A percentile compares a stretch with the other conserved stretches of the same genome.
phyloP scores from a whole-genome alignment of 2,888 invertebrate genomes.

The Meteorus colon region DNA sequence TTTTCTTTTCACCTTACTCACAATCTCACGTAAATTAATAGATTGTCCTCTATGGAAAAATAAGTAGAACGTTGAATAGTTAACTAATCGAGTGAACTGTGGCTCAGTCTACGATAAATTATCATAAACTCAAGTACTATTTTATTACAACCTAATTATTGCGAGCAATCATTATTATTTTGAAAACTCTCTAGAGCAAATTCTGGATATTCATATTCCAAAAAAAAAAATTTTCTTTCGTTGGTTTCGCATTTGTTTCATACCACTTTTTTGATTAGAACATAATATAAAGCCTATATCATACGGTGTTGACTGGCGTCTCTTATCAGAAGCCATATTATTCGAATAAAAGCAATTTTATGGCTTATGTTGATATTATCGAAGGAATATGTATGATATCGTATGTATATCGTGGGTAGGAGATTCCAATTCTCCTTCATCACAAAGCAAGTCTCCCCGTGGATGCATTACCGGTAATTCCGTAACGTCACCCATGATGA shows the following conservation, averaged over 20 bases:
- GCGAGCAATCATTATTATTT: background rate
- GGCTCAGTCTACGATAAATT: conserved; percentile 63
- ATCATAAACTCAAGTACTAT: conserved; percentile 58
- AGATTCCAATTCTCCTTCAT: conserved; percentile 55
- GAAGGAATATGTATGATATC: too few relatives aligned
- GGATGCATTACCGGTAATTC: conserved; percentile 55
- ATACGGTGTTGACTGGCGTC: too few relatives aligned
- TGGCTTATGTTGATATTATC: too few relatives aligned
- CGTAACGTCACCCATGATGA: conserved; percentile 40
- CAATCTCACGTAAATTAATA: background rate
- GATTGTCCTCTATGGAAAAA: background rate
- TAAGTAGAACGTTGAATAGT: conserved; percentile 27
- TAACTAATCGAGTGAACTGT: conserved; percentile 48
- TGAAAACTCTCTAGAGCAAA: background rate
- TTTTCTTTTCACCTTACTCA: conserved; percentile 7
- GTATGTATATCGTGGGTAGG: conserved; percentile 47
- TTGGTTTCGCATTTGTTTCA: too few relatives aligned
- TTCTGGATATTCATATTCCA: too few relatives aligned
- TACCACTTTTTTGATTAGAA: too few relatives aligned
- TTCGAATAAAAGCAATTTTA: too few relatives aligned
- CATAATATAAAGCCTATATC: too few relatives aligned
- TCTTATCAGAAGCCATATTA: too few relatives aligned
- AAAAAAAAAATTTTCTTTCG: too few relatives aligned
- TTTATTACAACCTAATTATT: conserved; percentile 49
- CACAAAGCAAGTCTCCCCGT: conserved; percentile 54